phyloP scores from a whole-genome alignment of 2,888 invertebrate genomes.

The Drosophila subsilvestris region DNA sequence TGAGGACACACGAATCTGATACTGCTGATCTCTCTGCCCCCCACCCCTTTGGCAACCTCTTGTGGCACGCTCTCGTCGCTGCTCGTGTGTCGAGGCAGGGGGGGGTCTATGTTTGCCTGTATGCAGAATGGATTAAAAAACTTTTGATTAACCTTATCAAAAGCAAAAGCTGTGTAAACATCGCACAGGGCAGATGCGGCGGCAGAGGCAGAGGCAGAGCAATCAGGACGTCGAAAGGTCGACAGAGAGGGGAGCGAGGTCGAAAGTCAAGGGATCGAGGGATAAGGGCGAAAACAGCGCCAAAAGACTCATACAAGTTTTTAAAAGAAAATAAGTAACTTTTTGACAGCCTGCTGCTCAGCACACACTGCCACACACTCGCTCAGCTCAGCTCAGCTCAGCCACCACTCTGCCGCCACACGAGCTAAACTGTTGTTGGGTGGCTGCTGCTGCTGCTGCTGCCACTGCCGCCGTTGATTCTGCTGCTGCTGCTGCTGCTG shows the following conservation, averaged over 20 bases:
- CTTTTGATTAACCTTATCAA: conserved; percentile 82
- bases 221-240: conserved; percentile 57
- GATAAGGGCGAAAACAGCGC: conserved; percentile 10
- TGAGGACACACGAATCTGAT: conserved; percentile 69
- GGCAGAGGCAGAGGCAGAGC: conserved; percentile 26
- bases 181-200: conserved; percentile 52
- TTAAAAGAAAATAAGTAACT: conserved; percentile 79
- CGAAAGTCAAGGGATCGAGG: conserved; percentile 7
- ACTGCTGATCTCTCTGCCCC: conserved; percentile 56
- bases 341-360: conserved; percentile 70
- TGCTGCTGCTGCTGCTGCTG: not conserved
- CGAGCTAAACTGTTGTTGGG: conserved; percentile 54
- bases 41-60: not conserved
- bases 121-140: conserved; percentile 81
- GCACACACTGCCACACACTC: conserved; percentile 39
- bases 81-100: conserved; percentile 37
- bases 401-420: conserved; percentile 26
- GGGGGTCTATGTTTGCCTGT: conserved; percentile 63
- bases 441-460: too few species aligned
- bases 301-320: conserved; percentile 74
- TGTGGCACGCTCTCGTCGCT: conserved; percentile 7
- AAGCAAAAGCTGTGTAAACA: conserved; percentile 78
- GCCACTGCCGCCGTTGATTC: not conserved
- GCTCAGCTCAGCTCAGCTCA: too few species aligned
- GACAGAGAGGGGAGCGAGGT: conserved; percentile 34